Percentiles rank a stretch among this genome's conserved stretches.
phyloP scores from a whole-genome alignment of 2,113 vertebrate species.

The Lycocorax pyrrhopterus region DNA sequence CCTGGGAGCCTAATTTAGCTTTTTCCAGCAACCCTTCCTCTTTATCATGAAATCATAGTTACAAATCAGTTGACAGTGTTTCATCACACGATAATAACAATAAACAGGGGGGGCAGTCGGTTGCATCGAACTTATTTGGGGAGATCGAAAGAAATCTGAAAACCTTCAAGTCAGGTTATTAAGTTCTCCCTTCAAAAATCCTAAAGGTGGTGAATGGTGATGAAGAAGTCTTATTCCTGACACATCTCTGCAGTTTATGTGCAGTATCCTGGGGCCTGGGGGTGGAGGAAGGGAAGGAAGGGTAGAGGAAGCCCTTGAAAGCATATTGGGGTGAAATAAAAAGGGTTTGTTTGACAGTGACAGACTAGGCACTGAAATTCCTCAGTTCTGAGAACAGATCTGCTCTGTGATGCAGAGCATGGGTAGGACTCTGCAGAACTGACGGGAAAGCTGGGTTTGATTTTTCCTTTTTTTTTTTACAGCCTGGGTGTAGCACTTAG shows the following conservation, averaged over 20 bases:
- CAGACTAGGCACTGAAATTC: conserved; percentile 4
- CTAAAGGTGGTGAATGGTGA: background rate
- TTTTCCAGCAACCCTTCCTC: background rate
- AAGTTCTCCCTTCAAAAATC: background rate
- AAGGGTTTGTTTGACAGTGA: conserved; percentile 25
- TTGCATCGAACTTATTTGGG: background rate
- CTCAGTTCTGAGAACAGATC: background rate
- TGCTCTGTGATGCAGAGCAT: conserved; percentile 19
- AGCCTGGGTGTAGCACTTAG: background rate
- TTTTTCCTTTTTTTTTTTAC: background rate
- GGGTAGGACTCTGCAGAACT: background rate
- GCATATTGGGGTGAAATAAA: conserved; percentile 15
- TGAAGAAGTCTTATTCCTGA: background rate
- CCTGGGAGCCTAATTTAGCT: background rate
- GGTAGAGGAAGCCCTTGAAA: conserved; percentile 7
- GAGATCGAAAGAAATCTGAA: background rate
- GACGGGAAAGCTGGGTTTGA: background rate
- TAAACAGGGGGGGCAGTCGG: background rate
- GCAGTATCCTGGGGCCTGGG: background rate
- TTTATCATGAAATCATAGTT: background rate
- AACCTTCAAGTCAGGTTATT: background rate
- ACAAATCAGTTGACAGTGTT: background rate
- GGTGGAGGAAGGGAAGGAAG: background rate
- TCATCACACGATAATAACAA: background rate
- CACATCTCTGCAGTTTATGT: background rate